phyloP scores from a whole-genome alignment of 2,113 vertebrate species.

The Plecturocebus donacophilus region DNA sequence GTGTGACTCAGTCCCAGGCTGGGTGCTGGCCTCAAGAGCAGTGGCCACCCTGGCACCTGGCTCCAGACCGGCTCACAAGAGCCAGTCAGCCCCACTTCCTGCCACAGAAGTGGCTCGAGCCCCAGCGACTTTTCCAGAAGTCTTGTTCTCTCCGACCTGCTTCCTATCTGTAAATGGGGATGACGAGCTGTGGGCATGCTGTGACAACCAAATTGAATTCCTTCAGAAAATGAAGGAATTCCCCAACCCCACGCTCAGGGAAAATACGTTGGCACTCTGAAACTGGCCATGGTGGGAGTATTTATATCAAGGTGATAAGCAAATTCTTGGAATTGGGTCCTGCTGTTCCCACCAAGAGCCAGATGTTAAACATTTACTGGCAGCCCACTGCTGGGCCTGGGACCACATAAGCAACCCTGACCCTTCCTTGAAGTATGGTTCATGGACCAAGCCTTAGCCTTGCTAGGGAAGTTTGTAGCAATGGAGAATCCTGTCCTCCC shows the following conservation, averaged over 20 bases:
- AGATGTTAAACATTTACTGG: not conserved
- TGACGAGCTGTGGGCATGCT: too few relatives aligned
- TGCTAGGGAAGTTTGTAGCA: not conserved
- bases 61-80: not conserved
- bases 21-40: not conserved
- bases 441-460: not conserved
- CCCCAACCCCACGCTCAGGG: not conserved
- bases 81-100: not conserved
- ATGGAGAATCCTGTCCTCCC: not conserved
- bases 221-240: not conserved
- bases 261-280: not conserved
- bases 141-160: not conserved
- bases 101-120: not conserved
- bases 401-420: not conserved
- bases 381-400: not conserved
- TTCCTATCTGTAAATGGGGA: too few relatives aligned
- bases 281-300: not conserved
- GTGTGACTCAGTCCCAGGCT: not conserved
- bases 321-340: not conserved
- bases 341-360: not conserved
- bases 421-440: not conserved
- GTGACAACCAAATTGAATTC: not conserved
- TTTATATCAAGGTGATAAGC: not conserved
- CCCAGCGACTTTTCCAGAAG: not conserved
- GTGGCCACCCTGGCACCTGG: not conserved